Percentiles rank a stretch among this genome's conserved stretches.
phyloP scores from a whole-genome alignment of 2,113 vertebrate species.

The Beaufortia kweichowensis region DNA sequence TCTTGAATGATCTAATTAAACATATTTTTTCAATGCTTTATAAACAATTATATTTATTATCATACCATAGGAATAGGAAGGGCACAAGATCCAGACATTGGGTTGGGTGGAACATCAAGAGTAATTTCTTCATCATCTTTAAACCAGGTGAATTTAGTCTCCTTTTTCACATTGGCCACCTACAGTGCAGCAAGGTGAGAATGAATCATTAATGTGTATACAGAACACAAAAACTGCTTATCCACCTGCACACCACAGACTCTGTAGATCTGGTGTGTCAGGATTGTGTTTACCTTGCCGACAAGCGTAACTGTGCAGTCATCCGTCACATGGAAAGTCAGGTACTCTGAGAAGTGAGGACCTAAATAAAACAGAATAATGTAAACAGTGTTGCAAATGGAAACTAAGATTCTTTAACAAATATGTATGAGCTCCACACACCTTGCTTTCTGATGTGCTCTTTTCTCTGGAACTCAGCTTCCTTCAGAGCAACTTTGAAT shows the following conservation, averaged over 20 bases:
- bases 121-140: conserved; percentile 84
- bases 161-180: conserved; percentile 93
- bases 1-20: neutral
- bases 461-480: conserved; percentile 90
- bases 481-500: conserved; percentile 83
- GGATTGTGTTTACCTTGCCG: conserved; percentile 80
- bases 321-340: conserved; percentile 85
- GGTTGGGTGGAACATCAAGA: conserved; percentile 74
- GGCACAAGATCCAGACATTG: conserved; percentile 81
- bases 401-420: neutral
- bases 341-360: conserved; percentile 88
- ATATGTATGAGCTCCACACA: conserved; percentile 52
- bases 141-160: conserved; percentile 89
- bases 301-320: conserved; percentile 86
- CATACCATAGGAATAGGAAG: conserved; percentile 86
- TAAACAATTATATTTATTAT: conserved; percentile 62
- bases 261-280: too few species aligned
- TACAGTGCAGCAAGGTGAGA: conserved; percentile 53
- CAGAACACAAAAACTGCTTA: too few species aligned
- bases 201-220: neutral
- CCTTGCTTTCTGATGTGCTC: conserved; percentile 96
- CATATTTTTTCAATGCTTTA: neutral
- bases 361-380: conserved; percentile 69
- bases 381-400: neutral
- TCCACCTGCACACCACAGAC: too few species aligned